A percentile compares a stretch with the other conserved stretches of the same genome.
Evolutionary conservation across 2,888 invertebrate species (phyloP).

Genomic region (Campoplex capitator): DNA sequence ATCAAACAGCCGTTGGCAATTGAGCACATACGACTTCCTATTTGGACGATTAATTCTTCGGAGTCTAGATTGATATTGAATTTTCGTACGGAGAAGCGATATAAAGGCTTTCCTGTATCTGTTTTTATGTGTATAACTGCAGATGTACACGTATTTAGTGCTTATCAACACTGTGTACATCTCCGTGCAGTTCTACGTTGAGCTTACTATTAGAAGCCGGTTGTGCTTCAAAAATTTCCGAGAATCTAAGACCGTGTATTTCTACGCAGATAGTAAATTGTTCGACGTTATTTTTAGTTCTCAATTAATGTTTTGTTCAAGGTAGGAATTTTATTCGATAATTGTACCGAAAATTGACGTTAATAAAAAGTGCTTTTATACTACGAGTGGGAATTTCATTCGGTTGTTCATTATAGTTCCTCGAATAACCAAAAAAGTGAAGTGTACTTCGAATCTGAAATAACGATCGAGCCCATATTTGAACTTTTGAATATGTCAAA

Average conservation of each 20-base stretch:
- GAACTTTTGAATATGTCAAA: too few relatives aligned
- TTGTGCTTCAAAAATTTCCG: slow-evolving; percentile 3
- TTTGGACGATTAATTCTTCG: slow-evolving; percentile 8
- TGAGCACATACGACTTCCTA: not conserved
- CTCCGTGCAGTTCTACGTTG: slow-evolving; percentile 12
- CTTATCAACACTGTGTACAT: slow-evolving; percentile 41
- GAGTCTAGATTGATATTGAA: slow-evolving; percentile 8
- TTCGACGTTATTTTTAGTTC: not conserved
- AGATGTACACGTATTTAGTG: slow-evolving; percentile 17
- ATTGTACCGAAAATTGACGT: not conserved
- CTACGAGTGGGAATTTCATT: not conserved
- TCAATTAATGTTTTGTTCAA: slow-evolving; percentile 65
- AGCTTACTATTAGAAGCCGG: slow-evolving; percentile 53
- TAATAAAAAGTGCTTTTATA: not conserved
- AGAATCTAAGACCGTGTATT: not conserved
- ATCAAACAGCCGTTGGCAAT: not conserved
- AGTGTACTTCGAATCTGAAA: too few relatives aligned
- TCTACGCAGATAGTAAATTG: not conserved
- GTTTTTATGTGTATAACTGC: slow-evolving; percentile 10
- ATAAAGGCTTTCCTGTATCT: slow-evolving; percentile 14
- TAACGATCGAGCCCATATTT: too few relatives aligned
- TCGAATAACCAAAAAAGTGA: too few relatives aligned
- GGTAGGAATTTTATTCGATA: slow-evolving; percentile 40
- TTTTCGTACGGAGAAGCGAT: slow-evolving; percentile 16
- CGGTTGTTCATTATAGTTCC: not conserved